Percentiles rank a stretch among this genome's conserved stretches.
Conservation (phyloP, 2,888 invertebrate species). For the Agriopis aurantiaria region DNA sequence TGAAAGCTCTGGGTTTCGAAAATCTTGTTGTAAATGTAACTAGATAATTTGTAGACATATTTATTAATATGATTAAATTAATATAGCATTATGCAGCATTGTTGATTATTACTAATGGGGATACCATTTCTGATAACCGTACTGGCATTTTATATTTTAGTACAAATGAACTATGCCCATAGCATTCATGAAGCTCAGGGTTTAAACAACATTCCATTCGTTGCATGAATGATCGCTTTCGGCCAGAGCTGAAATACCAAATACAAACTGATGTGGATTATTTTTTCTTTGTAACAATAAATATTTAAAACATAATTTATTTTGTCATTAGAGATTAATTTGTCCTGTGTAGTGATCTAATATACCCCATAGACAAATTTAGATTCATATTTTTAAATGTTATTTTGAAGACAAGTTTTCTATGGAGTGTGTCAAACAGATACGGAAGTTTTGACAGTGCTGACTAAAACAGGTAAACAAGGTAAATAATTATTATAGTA, state of each 20-base stretch:
- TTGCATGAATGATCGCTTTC: conserved; percentile 63
- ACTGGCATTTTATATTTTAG: conserved; percentile 59
- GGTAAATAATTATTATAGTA: background rate
- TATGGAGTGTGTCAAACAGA: background rate
- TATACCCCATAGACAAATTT: background rate
- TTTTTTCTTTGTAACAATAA: conserved; percentile 76
- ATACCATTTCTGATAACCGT: conserved; percentile 54
- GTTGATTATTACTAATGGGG: conserved; percentile 66
- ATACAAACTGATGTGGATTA: conserved; percentile 73
- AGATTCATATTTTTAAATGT: background rate
- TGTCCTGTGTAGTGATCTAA: conserved; percentile 17
- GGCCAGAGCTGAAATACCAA: conserved; percentile 80
- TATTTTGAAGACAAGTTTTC: background rate
- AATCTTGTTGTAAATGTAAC: conserved; percentile 64
- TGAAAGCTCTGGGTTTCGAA: conserved; percentile 65
- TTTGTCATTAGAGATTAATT: conserved; percentile 30
- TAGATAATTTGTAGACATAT: conserved; percentile 72
- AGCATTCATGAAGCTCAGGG: conserved; percentile 57
- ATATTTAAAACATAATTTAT: conserved; percentile 52
- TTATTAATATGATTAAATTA: conserved; percentile 77
- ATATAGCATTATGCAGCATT: conserved; percentile 67
- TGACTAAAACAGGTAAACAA: background rate
- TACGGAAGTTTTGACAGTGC: background rate
- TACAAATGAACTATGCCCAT: conserved; percentile 57
- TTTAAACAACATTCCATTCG: conserved; percentile 74